These are phyloP conservation scores for Drosophila prolongata DNA, from an alignment of 2,888 invertebrate species.

Conservation along the genomic window DNA sequence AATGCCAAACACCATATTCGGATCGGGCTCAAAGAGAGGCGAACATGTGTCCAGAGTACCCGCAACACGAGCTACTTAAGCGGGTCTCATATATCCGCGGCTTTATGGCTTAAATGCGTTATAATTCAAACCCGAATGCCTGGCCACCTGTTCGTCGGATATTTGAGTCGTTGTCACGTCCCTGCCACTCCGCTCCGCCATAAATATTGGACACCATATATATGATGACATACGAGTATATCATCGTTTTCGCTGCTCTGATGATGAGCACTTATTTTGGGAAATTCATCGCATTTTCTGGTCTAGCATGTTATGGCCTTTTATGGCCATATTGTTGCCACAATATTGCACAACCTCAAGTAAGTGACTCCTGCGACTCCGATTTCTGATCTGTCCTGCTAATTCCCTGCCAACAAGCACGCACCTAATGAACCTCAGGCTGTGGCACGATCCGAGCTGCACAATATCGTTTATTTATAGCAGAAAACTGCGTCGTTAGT, in stretches of 20 bases:
- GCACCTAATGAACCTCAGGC: constrained; percentile 62
- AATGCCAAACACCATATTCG: constrained; percentile 29
- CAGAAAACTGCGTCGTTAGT: constrained; percentile 9
- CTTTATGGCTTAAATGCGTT: constrained; percentile 66
- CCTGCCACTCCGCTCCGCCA: constrained; percentile 9
- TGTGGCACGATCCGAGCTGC: constrained; percentile 30
- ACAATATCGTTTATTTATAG: constrained; percentile 40
- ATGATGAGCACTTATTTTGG: constrained; percentile 26
- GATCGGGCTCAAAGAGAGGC: constrained; percentile 29
- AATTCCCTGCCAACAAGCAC: constrained; percentile 38
- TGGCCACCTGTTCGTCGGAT: constrained; percentile 58
- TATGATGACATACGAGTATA: constrained; percentile 3
- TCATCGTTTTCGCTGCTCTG: constrained; percentile 15
- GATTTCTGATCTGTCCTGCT: constrained; percentile 14
- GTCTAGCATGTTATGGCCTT: constrained; percentile 3
- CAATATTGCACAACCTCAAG: constrained; percentile 3
- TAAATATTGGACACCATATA: constrained; percentile 30
- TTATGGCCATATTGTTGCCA: constrained; percentile 1
- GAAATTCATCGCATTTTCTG: constrained; percentile 12
- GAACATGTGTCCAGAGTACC: constrained; percentile 38
- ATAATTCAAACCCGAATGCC: constrained; percentile 59
- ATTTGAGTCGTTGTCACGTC: constrained; percentile 63
- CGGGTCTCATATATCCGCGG: constrained; percentile 64
- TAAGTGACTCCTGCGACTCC: constrained; percentile 21
- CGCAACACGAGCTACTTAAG: constrained; percentile 64